Conservation (phyloP, 2,113 vertebrate species). For the Sardina pilchardus region DNA sequence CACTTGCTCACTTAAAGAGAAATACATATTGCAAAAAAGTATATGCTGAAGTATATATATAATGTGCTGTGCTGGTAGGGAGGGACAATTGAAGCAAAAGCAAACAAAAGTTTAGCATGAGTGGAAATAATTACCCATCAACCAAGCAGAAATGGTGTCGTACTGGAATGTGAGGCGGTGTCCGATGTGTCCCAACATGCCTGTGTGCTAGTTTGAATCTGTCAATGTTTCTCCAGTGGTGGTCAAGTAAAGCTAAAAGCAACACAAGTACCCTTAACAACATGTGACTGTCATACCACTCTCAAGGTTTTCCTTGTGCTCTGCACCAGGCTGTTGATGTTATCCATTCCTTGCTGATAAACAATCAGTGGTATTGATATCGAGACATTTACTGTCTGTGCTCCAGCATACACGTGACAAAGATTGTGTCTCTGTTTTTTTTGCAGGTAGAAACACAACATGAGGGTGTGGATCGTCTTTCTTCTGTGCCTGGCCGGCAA, state of each 20-base stretch:
- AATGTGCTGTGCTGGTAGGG: background rate
- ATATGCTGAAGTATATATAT: too few species aligned
- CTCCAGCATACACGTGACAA: background rate
- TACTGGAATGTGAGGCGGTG: background rate
- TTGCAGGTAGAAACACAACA: constrained; percentile 77
- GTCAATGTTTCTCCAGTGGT: background rate
- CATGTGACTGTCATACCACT: background rate
- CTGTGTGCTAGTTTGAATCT: background rate
- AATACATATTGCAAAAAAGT: background rate
- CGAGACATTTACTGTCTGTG: background rate
- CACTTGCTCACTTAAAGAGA: background rate
- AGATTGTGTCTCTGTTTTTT: constrained; percentile 15
- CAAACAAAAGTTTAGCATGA: background rate
- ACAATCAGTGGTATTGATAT: background rate
- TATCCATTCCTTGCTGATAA: background rate
- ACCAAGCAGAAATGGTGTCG: background rate
- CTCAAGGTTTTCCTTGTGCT: background rate
- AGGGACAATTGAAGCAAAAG: background rate
- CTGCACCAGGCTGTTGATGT: background rate
- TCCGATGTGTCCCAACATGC: background rate
- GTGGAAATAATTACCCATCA: background rate
- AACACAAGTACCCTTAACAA: background rate
- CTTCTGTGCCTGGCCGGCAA: constrained; percentile 90
- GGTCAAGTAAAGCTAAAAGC: background rate
- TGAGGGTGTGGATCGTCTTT: constrained; percentile 94